These are phyloP conservation scores for Lithophane socia DNA, from an alignment of 2,888 invertebrate genomes.

Conservation along the genomic window DNA sequence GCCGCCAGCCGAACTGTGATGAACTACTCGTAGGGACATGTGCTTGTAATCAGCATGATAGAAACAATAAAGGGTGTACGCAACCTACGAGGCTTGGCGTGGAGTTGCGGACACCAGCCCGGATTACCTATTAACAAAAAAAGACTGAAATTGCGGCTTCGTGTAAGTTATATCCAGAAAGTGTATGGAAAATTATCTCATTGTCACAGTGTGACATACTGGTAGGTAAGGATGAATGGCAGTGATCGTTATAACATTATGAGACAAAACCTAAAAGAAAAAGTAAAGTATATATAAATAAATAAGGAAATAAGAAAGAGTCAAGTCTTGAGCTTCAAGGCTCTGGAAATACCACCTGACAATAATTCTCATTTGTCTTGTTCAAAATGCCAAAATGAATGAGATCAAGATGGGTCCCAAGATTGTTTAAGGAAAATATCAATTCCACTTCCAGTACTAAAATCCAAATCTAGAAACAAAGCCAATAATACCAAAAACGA, in stretches of 20 bases:
- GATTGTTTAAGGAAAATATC: neutral
- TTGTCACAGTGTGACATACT: neutral
- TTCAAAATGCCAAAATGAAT: too few relatives aligned
- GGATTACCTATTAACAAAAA: neutral
- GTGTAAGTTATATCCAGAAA: neutral
- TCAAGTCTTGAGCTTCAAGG: neutral
- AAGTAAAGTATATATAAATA: too few relatives aligned
- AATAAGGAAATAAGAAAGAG: neutral
- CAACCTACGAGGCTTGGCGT: too few relatives aligned
- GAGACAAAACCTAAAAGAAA: neutral
- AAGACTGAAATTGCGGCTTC: neutral
- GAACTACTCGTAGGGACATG: conserved; percentile 8
- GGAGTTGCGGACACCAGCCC: too few relatives aligned
- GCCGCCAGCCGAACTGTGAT: conserved; percentile 32
- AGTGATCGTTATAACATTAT: neutral
- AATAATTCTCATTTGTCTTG: neutral
- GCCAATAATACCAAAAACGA: conserved; percentile 10
- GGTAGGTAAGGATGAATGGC: too few relatives aligned
- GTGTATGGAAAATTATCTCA: neutral
- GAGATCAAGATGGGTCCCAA: neutral
- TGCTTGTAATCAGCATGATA: conserved; percentile 9
- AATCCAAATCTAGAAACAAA: neutral
- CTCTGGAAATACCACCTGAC: neutral
- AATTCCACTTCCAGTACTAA: too few relatives aligned
- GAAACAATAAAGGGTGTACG: too few relatives aligned